phyloP scores from a whole-genome alignment of 2,888 invertebrate genomes.

The Mimas tiliae region DNA sequence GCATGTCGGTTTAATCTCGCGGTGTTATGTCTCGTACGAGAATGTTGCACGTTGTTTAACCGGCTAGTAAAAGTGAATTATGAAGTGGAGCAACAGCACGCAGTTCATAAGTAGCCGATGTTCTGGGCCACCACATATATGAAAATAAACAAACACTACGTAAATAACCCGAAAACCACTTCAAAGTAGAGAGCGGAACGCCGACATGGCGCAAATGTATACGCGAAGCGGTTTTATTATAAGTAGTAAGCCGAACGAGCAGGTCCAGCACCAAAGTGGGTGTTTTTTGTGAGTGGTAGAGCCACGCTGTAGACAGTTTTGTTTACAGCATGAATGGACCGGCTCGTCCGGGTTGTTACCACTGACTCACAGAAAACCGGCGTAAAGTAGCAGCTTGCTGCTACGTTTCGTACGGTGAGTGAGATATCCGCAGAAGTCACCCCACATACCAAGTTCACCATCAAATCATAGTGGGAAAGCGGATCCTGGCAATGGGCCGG shows the following conservation, averaged over 20 bases:
- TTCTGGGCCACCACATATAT: constrained; percentile 73
- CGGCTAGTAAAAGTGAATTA: constrained; percentile 42
- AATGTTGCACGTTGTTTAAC: constrained; percentile 5
- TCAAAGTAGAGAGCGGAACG: constrained; percentile 69
- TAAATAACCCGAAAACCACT: constrained; percentile 77
- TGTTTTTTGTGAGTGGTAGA: too few species aligned
- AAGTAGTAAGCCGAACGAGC: not conserved
- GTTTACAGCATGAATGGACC: too few species aligned
- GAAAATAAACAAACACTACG: constrained; percentile 80
- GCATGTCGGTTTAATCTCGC: not conserved
- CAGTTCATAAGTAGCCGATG: constrained; percentile 66
- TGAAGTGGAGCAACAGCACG: constrained; percentile 52
- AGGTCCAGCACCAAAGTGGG: too few species aligned
- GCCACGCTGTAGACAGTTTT: too few species aligned
- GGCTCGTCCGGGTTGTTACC: too few species aligned
- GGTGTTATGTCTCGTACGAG: not conserved
- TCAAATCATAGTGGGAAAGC: too few species aligned
- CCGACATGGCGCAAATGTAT: constrained; percentile 38
- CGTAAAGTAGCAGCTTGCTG: too few species aligned
- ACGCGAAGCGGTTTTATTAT: constrained; percentile 31
- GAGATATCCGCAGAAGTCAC: too few species aligned
- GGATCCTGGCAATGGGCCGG: too few species aligned
- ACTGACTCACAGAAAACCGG: too few species aligned
- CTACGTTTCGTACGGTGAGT: too few species aligned
- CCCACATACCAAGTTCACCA: too few species aligned